Conservation (phyloP, 2,797 vertebrate genomes). For the Esox lucius region DNA sequence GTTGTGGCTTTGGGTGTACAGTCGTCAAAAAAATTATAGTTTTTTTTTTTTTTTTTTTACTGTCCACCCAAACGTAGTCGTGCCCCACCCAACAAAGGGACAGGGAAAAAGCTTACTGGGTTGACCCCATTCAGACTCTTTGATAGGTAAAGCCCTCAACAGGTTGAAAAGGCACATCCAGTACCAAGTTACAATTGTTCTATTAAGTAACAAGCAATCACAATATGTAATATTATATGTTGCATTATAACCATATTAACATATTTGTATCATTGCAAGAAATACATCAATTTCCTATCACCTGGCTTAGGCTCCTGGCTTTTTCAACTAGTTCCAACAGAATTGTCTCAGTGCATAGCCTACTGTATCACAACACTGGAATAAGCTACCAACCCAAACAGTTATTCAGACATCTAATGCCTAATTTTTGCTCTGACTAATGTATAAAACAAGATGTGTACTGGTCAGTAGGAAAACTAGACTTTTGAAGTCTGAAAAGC, state of each 20-base stretch:
- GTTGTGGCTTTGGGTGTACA: neutral
- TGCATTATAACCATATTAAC: neutral
- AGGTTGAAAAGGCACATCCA: slow-evolving; percentile 1
- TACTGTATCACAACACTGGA: neutral
- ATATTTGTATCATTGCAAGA: neutral
- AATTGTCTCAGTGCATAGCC: neutral
- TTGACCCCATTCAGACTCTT: neutral
- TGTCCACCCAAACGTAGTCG: neutral
- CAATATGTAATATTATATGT: neutral
- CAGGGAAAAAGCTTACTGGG: neutral
- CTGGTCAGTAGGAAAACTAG: neutral
- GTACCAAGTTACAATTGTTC: neutral
- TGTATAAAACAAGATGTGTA: neutral
- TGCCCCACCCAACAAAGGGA: neutral
- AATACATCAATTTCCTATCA: neutral
- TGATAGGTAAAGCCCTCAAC: neutral
- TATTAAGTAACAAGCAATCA: neutral
- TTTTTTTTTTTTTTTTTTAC: too few relatives aligned
- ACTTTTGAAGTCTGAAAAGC: neutral
- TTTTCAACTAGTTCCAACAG: neutral
- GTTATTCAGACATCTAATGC: neutral
- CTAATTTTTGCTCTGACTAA: neutral
- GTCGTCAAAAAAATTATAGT: neutral
- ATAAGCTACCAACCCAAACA: neutral
- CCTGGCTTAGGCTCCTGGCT: neutral